These are phyloP conservation scores for Catostomus latipinnis DNA, from an alignment of 2,797 vertebrate species.

Conservation along the genomic window DNA sequence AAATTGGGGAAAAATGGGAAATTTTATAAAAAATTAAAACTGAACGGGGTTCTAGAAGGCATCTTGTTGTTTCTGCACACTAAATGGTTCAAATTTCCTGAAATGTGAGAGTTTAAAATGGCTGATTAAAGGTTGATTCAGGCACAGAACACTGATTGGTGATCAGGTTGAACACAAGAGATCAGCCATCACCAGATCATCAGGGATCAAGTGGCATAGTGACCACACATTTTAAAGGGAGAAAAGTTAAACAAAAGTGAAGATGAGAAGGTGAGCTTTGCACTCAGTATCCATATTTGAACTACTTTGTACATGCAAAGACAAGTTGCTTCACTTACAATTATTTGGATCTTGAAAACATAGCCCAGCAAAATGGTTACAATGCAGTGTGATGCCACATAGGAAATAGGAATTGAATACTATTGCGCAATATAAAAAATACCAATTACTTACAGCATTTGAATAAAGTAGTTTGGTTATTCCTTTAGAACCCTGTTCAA, in stretches of 20 bases:
- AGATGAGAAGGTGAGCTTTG: neutral
- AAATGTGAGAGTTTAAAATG: neutral
- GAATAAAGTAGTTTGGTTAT: neutral
- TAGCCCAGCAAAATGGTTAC: conserved; percentile 58
- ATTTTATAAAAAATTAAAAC: neutral
- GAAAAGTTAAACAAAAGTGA: conserved; percentile 8
- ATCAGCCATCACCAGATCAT: conserved; percentile 73
- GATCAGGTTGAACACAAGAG: neutral
- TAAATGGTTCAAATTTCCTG: neutral
- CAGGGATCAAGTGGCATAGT: conserved; percentile 54
- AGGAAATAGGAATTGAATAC: neutral
- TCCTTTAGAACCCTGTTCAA: neutral
- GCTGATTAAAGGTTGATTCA: neutral
- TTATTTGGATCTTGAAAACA: conserved; percentile 10
- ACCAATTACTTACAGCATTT: neutral
- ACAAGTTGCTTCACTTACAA: neutral
- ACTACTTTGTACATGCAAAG: neutral
- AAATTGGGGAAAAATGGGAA: too few relatives aligned
- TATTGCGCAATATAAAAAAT: neutral
- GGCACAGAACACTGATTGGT: neutral
- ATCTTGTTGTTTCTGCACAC: neutral
- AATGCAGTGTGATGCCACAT: neutral
- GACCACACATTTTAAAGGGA: conserved; percentile 10
- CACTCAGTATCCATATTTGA: conserved; percentile 10
- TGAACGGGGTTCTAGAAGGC: neutral